Percentiles rank a stretch among this genome's conserved stretches.
Conservation (phyloP, 64 coral and sea anemone species). For the Pachyseris speciosa region DNA sequence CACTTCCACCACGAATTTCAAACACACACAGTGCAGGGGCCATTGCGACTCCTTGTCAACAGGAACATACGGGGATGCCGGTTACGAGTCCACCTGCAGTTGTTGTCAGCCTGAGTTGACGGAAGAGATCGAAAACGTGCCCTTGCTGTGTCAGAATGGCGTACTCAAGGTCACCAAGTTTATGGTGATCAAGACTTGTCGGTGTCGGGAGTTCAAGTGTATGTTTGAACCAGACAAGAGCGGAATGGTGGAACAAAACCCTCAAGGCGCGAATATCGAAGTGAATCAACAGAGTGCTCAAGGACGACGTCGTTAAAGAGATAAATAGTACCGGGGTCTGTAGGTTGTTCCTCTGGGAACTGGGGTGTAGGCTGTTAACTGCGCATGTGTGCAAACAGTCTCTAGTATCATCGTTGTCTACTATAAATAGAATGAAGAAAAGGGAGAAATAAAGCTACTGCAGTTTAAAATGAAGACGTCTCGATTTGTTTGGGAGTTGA, state of each 20-base stretch:
- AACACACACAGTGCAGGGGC: background rate
- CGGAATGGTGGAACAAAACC: background rate
- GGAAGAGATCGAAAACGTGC: background rate
- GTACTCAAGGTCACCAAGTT: background rate
- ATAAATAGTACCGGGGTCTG: background rate
- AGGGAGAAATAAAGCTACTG: background rate
- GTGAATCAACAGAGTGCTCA: background rate
- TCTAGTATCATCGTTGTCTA: background rate
- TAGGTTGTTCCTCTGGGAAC: background rate
- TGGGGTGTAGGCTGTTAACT: background rate
- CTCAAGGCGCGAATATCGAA: background rate
- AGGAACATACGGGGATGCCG: background rate
- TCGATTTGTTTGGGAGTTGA: too few relatives aligned
- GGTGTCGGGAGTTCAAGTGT: slow-evolving; percentile 2
- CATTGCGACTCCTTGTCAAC: background rate
- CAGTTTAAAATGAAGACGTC: background rate
- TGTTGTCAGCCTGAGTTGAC: background rate
- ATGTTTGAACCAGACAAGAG: slow-evolving; percentile 4
- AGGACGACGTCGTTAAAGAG: slow-evolving; percentile 1
- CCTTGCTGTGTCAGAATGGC: background rate
- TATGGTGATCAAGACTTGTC: background rate
- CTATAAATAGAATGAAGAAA: background rate
- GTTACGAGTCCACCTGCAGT: background rate
- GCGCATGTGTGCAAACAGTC: background rate
- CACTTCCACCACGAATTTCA: background rate